These are phyloP conservation scores for Paralvinella palmiformis DNA, from an alignment of 1,140 invertebrate genomes.

Conservation along the genomic window DNA sequence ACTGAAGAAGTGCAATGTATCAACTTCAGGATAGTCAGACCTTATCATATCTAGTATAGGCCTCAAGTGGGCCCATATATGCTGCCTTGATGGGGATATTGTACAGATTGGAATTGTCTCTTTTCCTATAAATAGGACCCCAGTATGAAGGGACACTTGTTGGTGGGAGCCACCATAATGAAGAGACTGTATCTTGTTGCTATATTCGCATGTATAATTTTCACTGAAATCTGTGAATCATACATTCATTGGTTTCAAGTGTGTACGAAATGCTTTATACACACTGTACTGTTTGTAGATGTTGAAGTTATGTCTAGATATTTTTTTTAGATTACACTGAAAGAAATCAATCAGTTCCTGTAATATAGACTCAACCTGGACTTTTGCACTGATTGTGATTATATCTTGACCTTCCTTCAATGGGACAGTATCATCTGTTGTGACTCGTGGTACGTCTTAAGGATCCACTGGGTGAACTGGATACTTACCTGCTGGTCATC, in stretches of 20 bases:
- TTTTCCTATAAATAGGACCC: conserved; percentile 10
- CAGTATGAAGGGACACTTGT: conserved; percentile 22
- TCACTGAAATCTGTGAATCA: conserved; percentile 23
- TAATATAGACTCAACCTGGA: neutral
- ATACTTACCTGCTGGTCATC: too few relatives aligned
- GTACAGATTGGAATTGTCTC: neutral
- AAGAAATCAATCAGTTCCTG: neutral
- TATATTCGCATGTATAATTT: conserved; percentile 23
- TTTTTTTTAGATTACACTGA: neutral
- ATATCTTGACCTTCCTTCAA: neutral
- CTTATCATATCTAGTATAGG: conserved; percentile 21
- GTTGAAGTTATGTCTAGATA: neutral
- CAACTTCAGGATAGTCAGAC: conserved; percentile 3
- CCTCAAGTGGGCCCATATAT: conserved; percentile 28
- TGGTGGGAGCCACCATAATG: conserved; percentile 20
- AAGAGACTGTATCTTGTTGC: conserved; percentile 17
- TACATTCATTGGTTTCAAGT: neutral
- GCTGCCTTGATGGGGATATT: neutral
- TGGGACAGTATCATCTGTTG: too few relatives aligned
- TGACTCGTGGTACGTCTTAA: too few relatives aligned
- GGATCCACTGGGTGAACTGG: too few relatives aligned
- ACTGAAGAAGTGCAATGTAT: conserved; percentile 9
- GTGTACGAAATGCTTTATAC: neutral
- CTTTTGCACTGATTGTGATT: neutral
- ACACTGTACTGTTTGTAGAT: neutral